Base-by-base conservation (phyloP, 2,888 invertebrate species). In the Melieria crassipennis region DNA sequence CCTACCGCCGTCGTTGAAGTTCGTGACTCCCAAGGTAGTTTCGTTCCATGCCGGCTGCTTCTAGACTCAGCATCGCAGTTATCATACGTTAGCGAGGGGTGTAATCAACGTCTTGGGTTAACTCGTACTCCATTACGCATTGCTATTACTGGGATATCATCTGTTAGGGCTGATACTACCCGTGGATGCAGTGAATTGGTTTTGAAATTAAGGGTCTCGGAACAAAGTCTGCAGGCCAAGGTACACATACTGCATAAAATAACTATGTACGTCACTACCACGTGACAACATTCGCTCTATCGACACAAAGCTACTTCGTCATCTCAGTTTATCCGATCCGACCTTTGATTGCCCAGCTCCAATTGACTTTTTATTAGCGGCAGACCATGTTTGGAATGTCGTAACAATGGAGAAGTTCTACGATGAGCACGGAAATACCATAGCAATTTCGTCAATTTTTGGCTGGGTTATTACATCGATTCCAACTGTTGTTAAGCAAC, bases 1-100 rank as follows among this genome's bases (percentile, higher is more conserved):
- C 71, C 73, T n/a, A 73, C 71, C 4, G 69, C 73, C 3, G 30
- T 71, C 16, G 47, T 73, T n/a, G 7, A 66, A 4, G 73, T 73
- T n/a, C 67, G 52, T 43, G 65, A 68, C 55, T 4, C 45, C n/a
- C 46, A 9, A 46, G 66, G 58, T 50, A 56, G 57, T 45, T 46
- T 61, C 1, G 50, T 67, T 11, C 6, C 10, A 7, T 72, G 74
- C 45, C 65, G 68, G 42, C 57, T 65, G 4, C 50, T 74, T n/a
- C 65, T 74, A 5, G 65, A 74, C 48, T 66, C 60, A 16, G 63
- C 69, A 4, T 72, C 69, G n/a, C 47, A 70, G 42, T 11, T 67
- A 7, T 60, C 60, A 42, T 67, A 67, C 48, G 60, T 60, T 10
- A 47, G 60, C 7, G 67, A 67, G 52, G 46, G 50, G 5, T 58